These are phyloP conservation scores for Drosophila melanosoma DNA, from an alignment of 2,888 invertebrate species.

Conservation along the genomic window DNA sequence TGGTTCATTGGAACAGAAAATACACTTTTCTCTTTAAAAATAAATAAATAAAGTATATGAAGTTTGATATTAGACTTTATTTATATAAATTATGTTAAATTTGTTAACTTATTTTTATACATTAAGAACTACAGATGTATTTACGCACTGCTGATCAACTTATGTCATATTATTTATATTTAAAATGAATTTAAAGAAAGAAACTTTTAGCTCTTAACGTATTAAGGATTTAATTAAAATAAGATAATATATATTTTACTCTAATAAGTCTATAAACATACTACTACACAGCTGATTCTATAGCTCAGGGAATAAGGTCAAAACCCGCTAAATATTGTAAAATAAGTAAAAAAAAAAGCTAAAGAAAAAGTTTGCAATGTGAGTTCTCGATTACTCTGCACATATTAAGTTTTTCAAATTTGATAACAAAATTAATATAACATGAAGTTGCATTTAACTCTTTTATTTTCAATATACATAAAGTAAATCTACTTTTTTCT, in stretches of 20 bases:
- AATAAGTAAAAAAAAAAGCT: not conserved
- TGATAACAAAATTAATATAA: not conserved
- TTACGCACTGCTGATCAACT: not conserved
- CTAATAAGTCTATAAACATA: not conserved
- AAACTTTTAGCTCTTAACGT: not conserved
- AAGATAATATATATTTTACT: not conserved
- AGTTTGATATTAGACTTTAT: not conserved
- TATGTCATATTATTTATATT: no score
- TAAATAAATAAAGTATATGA: no score
- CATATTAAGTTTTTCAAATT: not conserved
- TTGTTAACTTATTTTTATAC: not conserved
- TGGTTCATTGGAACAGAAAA: slow-evolving; percentile 21
- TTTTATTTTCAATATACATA: not conserved
- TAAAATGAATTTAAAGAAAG: not conserved
- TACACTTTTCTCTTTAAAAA: slow-evolving; percentile 32
- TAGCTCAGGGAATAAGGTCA: not conserved
- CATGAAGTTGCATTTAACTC: not conserved
- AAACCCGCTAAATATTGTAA: not conserved
- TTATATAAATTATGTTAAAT: not conserved
- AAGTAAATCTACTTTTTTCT: no score
- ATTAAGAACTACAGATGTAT: not conserved
- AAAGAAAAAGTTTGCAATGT: not conserved
- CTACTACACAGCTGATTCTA: not conserved
- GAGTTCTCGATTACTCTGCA: not conserved
- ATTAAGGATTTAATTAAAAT: not conserved